phyloP scores from a whole-genome alignment of 2,888 invertebrate species.

The Nebria salina region DNA sequence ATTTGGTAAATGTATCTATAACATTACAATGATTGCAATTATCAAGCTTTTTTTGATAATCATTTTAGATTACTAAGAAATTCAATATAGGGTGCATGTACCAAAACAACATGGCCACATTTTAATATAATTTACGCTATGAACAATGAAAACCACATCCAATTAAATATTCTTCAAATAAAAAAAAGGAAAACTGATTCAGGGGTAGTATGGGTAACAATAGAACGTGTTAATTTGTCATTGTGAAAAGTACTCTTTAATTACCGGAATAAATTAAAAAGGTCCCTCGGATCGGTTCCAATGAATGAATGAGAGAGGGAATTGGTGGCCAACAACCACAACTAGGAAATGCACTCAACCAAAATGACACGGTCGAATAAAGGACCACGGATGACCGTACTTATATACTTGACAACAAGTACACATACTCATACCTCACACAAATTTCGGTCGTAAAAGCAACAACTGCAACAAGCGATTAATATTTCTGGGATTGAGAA shows the following conservation, averaged over 20 bases:
- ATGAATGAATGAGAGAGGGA: neutral
- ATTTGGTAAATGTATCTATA: no score
- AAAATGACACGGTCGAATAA: slow-evolving; percentile 30
- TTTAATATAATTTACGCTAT: no score
- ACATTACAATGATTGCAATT: no score
- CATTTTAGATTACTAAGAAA: no score
- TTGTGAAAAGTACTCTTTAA: slow-evolving; percentile 33
- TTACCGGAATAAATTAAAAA: slow-evolving; percentile 44
- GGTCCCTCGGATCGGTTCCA: slow-evolving; percentile 3
- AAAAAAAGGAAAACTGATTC: neutral
- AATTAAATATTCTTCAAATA: neutral
- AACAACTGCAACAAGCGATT: no score
- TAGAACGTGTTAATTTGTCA: slow-evolving; percentile 37
- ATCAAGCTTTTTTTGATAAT: no score
- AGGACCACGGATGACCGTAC: slow-evolving; percentile 26
- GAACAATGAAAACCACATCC: no score
- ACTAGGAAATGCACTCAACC: slow-evolving; percentile 42
- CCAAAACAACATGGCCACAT: no score
- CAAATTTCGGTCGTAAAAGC: neutral
- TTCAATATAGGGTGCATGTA: no score
- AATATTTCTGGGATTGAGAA: no score
- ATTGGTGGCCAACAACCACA: slow-evolving; percentile 3
- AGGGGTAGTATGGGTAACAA: slow-evolving; percentile 5
- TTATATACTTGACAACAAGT: slow-evolving; percentile 2
- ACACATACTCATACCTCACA: neutral